phyloP scores from a whole-genome alignment of 2,113 vertebrate species.

The Gymnocephalus cernua region DNA sequence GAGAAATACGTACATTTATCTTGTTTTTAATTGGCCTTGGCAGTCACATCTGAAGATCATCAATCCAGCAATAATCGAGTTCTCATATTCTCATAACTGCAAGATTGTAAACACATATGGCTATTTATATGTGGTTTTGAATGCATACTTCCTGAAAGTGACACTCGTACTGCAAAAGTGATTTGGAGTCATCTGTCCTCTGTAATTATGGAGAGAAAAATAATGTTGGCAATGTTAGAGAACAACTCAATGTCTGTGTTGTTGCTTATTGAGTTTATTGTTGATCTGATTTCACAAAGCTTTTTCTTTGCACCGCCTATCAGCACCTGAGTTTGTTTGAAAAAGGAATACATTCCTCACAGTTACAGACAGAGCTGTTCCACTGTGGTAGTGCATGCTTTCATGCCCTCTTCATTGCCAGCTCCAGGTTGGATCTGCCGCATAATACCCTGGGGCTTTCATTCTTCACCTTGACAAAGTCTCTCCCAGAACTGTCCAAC shows the following conservation, averaged over 20 bases:
- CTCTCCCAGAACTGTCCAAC: background rate
- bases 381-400: background rate
- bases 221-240: background rate
- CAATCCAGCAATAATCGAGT: conserved; percentile 31
- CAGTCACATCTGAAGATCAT: conserved; percentile 12
- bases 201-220: background rate
- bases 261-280: background rate
- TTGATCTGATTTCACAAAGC: background rate
- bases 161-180: background rate
- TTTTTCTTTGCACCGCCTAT: background rate
- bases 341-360: background rate
- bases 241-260: background rate
- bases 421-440: conserved; percentile 15
- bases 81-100: conserved; percentile 17
- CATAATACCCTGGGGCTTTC: conserved; percentile 33
- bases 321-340: conserved; percentile 18
- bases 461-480: conserved; percentile 26
- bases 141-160: background rate
- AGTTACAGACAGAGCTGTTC: conserved; percentile 3
- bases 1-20: background rate
- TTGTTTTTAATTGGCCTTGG: background rate
- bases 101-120: conserved; percentile 9
- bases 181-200: background rate
- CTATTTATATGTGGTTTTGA: conserved; percentile 34
- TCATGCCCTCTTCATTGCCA: background rate